Base-by-base conservation (phyloP, 2,113 vertebrate genomes). In the Scortum barcoo region DNA sequence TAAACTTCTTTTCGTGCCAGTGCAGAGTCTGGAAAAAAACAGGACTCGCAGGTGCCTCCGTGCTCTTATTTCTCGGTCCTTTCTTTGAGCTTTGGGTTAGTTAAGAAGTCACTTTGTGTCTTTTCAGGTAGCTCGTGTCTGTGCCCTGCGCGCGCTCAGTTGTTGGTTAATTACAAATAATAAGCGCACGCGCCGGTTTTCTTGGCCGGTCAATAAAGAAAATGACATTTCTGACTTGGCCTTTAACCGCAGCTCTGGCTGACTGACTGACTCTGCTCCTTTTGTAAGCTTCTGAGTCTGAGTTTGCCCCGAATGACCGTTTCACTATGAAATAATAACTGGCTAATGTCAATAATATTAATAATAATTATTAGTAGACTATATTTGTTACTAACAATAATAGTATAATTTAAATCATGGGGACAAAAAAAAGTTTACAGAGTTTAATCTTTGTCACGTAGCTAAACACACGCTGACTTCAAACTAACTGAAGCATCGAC, bases 121-220 rank as follows among this genome's bases (percentile, higher is more conserved):
- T 51, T 62, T 7, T 33, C 48, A 8, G 4, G n/a, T n/a, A n/a
- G 22, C 50, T 24, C 22, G 24, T n/a, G 6, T 26, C 44, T 22
- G 3, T 12, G 24, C 17, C 11, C 12, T 16, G 7, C 14, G 44
- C 1, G 33, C 22, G 5, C 50, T 3, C 36, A 24, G 1, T 53
- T 44, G n/a, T 30, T 81, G 13, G 61, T 77, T 79, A 38, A n/a
- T 56, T 42, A 80, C 17, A 61, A 76, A 58, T 40, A 24, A 26
- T 40, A 57, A 50, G 0, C 69, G 78, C 48, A 20, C 7, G 16
- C 61, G 6, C 51, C 60, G 46, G 12, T 77, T 48, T 66, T 0
- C 5, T 10, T 51, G 28, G 30, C 57, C 28, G 10, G 16, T 20
- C 44, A 11, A 1, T 48, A 24, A 50, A 60, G 44, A 68, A 58